Base-by-base conservation (phyloP, 2,113 vertebrate genomes). In the Tenrec ecaudatus region DNA sequence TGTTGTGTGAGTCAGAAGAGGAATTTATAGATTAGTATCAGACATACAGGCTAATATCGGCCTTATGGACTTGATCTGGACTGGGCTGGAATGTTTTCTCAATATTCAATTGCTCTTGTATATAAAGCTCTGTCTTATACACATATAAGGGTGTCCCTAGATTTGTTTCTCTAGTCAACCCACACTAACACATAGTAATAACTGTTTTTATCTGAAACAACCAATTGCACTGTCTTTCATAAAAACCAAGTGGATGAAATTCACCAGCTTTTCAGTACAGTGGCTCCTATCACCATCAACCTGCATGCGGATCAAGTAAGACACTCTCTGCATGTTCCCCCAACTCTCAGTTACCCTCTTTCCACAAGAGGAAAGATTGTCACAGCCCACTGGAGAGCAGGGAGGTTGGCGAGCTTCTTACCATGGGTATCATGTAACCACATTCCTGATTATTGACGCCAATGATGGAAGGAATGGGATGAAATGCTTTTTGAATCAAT, bases 401-500 rank as follows among this genome's bases (percentile, higher is more conserved):
- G 14, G 36, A 43, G 16, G 17, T 19, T 36, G 58, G 36, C 4
- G 4, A 81, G n/a, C 69, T 17, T 40, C 95, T 96, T 94, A 97
- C 97, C 73, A 62, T 7, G 31, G 95, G 77, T 31, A 99, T 78
- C 29, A 98, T 43, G 98, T 98, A 99, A 64, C 98, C 98, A 95
- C 98, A 98, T 96, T 99, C 98, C 9, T 99, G 97, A 95, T 98
- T 98, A 91, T 98, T 99, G 60, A 98, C 92, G 43, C 98, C 98
- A n/a, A 98, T 83, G 89, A 99, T 96, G 53, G 98, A 98, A 1
- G 98, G 98, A 47, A 99, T 79, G 36, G 97, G 89, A 25, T 97
- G 69, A 87, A 98, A 97, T n/a, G 97, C 82, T 78, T 98, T 98
- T 78, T 78, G 97, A 94, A 97, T 97, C 47, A 99, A 86, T 6